phyloP scores from a whole-genome alignment of 2,797 vertebrate genomes.

The Phrynocephalus guinanensis region DNA sequence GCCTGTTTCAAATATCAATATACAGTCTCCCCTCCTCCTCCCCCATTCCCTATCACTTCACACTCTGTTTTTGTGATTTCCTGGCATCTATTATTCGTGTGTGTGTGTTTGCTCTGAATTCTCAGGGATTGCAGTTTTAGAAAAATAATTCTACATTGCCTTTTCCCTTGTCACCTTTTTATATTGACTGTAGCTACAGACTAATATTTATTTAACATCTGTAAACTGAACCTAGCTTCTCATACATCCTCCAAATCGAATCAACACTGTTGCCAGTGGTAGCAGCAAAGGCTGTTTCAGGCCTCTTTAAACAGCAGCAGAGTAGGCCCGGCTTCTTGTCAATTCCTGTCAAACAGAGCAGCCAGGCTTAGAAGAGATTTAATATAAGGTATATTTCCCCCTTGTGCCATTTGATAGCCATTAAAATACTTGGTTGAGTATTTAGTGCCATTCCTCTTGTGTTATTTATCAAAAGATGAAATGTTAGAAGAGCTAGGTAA shows the following conservation, averaged over 20 bases:
- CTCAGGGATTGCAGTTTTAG: conserved; percentile 47
- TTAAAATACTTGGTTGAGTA: not conserved
- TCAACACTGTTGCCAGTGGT: not conserved
- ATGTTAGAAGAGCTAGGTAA: not conserved
- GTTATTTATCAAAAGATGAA: conserved; percentile 10
- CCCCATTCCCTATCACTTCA: not conserved
- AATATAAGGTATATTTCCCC: not conserved
- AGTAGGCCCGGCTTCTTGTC: conserved; percentile 6
- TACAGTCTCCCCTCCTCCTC: conserved; percentile 37
- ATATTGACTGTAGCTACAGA: conserved; percentile 1
- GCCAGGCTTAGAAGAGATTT: not conserved
- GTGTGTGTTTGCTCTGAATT: conserved; percentile 48
- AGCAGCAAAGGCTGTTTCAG: accelerated
- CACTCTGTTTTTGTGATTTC: conserved; percentile 54
- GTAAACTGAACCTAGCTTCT: not conserved
- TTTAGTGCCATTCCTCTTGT: not conserved
- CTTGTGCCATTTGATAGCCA: accelerated
- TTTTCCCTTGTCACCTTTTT: conserved; percentile 26
- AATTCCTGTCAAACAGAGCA: not conserved
- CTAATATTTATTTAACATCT: conserved; percentile 41
- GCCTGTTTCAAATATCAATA: conserved; percentile 71
- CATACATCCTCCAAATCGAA: not conserved
- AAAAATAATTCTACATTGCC: not conserved
- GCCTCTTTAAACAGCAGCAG: accelerated
- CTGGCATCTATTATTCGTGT: conserved; percentile 60